Evolutionary conservation across 1,140 invertebrate species (phyloP), one percentile per base, ranked within the genome.

Genomic region (Oreohelix idahoensis): DNA sequence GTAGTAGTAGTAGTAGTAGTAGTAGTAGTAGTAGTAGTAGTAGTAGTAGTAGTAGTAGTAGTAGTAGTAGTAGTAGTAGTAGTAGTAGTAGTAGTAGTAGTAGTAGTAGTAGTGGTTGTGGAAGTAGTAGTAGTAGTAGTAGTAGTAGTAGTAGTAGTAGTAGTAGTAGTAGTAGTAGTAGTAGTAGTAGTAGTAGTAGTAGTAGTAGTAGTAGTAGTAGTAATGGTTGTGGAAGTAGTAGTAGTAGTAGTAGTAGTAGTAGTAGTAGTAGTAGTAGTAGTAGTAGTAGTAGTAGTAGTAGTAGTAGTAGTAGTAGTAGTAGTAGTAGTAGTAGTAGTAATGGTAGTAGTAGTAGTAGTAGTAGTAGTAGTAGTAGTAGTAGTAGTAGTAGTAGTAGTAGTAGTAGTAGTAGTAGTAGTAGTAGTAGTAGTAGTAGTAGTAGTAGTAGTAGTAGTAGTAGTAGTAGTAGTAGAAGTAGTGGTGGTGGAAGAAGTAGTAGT

Each of bases 101-200:
- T n/a, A n/a, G n/a, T n/a, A n/a, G n/a, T n/a, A n/a, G n/a, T n/a
- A n/a, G n/a, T n/a, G n/a, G n/a, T n/a, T n/a, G n/a, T n/a, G n/a
- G n/a, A n/a, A n/a, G n/a, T n/a, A n/a, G n/a, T n/a, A n/a, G 45
- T 49, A 49, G 45, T 49, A 49, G 17, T 49, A 49, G 45, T 49
- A 49, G 45, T 10, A 49, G 45, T 49, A 49, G 45, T 49, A 49
- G 45, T 49, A 49, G 45, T 49, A 49, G 17, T 49, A 49, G 45
- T 69, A 69, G 63, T 69, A 29, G 26, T 29, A 69, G 63, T 69
- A 69, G 63, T 29, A 69, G 26, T 69, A 69, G 26, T 69, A 29
- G 26, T 69, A 69, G 26, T 69, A 69, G 63, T 69, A 69, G 63
- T 69, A 69, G 63, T 69, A 69, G 26, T 69, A 69, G 63, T 69